These are phyloP conservation scores for Cathartes aura DNA, from an alignment of 2,113 vertebrate species.

Conservation along the genomic window DNA sequence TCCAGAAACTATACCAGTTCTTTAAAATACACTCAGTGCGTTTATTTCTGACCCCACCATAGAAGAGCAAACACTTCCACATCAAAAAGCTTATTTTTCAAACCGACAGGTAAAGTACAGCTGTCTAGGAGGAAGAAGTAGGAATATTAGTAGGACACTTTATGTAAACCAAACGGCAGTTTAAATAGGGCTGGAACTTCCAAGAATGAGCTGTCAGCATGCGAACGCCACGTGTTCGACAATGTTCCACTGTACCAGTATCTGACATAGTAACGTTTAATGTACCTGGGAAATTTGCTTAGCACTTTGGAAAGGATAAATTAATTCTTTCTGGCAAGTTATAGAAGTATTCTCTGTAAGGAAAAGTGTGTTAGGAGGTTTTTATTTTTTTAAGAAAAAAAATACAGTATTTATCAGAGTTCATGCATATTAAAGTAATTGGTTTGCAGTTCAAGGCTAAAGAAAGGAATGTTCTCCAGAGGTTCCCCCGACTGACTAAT, in stretches of 20 bases:
- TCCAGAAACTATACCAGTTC: neutral
- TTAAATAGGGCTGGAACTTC: conserved; percentile 16
- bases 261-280: conserved; percentile 76
- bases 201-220: neutral
- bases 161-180: conserved; percentile 16
- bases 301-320: conserved; percentile 90
- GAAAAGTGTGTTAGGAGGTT: conserved; percentile 77
- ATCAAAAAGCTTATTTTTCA: neutral
- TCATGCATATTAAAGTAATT: conserved; percentile 62
- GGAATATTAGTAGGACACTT: neutral
- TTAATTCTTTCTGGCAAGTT: conserved; percentile 80
- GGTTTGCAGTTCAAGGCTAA: conserved; percentile 74
- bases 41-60: neutral
- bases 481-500: conserved; percentile 58
- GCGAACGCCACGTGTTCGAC: conserved; percentile 16
- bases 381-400: conserved; percentile 81
- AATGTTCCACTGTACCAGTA: conserved; percentile 61
- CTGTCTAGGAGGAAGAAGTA: neutral
- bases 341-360: conserved; percentile 77
- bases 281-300: conserved; percentile 83
- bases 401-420: conserved; percentile 76
- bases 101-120: neutral
- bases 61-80: neutral
- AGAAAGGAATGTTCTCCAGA: conserved; percentile 69
- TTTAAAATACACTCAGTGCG: neutral